These are phyloP conservation scores for Ia io DNA, from an alignment of 2,113 vertebrate species.

Conservation along the genomic window DNA sequence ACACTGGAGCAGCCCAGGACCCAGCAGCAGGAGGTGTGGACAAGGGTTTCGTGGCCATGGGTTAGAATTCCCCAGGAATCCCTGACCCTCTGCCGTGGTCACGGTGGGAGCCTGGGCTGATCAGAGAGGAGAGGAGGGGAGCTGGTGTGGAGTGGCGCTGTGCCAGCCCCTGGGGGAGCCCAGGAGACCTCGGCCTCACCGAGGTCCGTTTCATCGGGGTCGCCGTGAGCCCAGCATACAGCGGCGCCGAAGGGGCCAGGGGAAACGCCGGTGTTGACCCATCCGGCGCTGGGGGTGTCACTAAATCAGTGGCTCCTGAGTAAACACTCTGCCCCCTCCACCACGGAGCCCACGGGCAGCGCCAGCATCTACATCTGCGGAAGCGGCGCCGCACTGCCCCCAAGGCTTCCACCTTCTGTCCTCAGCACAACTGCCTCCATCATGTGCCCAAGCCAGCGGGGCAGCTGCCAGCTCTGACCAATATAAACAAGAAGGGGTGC, in stretches of 20 bases:
- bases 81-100: neutral
- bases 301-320: neutral
- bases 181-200: neutral
- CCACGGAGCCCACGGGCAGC: too few species aligned
- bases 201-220: neutral
- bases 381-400: neutral
- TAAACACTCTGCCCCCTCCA: neutral
- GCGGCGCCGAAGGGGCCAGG: neutral
- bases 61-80: neutral
- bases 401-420: neutral
- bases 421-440: neutral
- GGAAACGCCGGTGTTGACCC: neutral
- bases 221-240: neutral
- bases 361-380: neutral
- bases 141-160: neutral
- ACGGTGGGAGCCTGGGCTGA: neutral
- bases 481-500: constrained; percentile 46
- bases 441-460: neutral
- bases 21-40: neutral
- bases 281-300: neutral
- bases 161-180: neutral
- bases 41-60: neutral
- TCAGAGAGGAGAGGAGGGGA: neutral
- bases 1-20: neutral
- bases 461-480: neutral